Evolutionary conservation across 2,888 invertebrate species (phyloP).

Genomic region (Athalia cordata): DNA sequence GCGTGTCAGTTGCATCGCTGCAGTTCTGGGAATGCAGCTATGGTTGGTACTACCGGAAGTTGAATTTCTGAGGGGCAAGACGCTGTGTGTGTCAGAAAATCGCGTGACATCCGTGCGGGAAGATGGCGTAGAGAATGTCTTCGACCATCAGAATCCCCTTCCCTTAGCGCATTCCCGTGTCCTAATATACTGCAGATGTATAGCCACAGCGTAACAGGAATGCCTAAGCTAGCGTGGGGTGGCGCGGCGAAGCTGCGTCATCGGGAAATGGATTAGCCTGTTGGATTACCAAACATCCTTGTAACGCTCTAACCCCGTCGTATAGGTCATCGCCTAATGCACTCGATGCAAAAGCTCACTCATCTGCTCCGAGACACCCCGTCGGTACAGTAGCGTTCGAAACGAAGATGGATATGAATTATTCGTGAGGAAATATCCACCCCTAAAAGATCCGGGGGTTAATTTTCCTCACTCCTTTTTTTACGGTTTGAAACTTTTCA

Average conservation of each 20-base stretch:
- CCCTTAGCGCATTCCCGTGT: neutral
- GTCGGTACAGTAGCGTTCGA: too few relatives aligned
- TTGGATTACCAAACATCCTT: too few relatives aligned
- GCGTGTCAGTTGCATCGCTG: too few relatives aligned
- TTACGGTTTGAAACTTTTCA: too few relatives aligned
- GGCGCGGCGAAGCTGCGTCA: neutral
- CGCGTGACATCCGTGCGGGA: neutral
- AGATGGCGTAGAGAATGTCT: conserved; percentile 7
- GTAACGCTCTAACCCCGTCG: too few relatives aligned
- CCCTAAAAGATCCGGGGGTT: too few relatives aligned
- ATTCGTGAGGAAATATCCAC: too few relatives aligned
- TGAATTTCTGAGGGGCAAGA: neutral
- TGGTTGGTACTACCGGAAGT: neutral
- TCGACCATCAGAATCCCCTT: neutral
- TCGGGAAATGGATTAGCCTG: neutral
- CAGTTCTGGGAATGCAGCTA: neutral
- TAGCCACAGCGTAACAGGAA: neutral
- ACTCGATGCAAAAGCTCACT: too few relatives aligned
- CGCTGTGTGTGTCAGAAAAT: neutral
- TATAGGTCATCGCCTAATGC: too few relatives aligned
- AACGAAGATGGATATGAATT: too few relatives aligned
- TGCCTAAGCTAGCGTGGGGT: neutral
- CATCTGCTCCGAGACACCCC: too few relatives aligned
- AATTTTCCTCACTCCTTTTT: too few relatives aligned
- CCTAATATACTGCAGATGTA: conserved; percentile 14